Evolutionary conservation across 2,113 vertebrate genomes (phyloP).

Genomic region (Phaetusa simplex): DNA sequence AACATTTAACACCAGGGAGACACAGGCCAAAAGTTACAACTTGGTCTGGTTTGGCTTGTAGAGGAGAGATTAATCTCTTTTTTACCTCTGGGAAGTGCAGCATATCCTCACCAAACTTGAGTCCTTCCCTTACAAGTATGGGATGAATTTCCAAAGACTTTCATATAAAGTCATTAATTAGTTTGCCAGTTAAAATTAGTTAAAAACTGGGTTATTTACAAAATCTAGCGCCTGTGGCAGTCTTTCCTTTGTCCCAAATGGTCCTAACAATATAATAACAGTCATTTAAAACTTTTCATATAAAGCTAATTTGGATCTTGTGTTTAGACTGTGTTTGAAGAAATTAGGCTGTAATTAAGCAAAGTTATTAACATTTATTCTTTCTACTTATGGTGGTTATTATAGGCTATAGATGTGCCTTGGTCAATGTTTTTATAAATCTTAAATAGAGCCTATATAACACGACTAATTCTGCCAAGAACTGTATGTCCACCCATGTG

Average conservation of each 20-base stretch:
- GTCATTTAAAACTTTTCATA: not conserved
- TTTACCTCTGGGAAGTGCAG: not conserved
- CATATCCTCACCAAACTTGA: not conserved
- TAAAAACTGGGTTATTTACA: not conserved
- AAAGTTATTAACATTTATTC: not conserved
- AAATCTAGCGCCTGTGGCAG: not conserved
- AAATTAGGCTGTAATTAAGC: not conserved
- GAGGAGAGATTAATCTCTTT: not conserved
- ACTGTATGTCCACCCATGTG: fast-evolving
- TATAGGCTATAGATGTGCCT: not conserved
- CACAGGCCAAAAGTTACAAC: not conserved
- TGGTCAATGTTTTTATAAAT: not conserved
- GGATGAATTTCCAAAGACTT: not conserved
- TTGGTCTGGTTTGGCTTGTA: not conserved
- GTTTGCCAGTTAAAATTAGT: not conserved
- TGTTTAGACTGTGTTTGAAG: not conserved
- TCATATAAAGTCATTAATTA: not conserved
- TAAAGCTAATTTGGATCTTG: not conserved
- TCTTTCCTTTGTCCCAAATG: not conserved
- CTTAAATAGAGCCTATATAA: not conserved
- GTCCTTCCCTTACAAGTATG: not conserved
- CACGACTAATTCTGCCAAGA: not conserved
- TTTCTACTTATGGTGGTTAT: not conserved
- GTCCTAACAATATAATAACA: not conserved
- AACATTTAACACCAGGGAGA: not conserved